These are phyloP conservation scores for Eudyptes chrysolophus DNA, from an alignment of 2,113 vertebrate species.

Conservation along the genomic window DNA sequence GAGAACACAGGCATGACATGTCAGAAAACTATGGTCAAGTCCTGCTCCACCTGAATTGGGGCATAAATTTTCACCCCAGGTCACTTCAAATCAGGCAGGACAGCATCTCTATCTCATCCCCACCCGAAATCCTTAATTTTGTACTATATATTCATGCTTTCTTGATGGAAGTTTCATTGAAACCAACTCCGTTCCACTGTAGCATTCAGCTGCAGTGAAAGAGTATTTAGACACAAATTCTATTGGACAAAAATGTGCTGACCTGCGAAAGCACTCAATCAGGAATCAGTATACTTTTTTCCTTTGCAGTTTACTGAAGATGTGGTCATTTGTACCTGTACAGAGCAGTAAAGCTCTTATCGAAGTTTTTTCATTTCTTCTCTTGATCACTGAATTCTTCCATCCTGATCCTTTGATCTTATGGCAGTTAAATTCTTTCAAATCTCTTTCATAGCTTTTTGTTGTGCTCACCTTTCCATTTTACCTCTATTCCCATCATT, in stretches of 20 bases:
- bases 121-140: not conserved
- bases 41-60: not conserved
- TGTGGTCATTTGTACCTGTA: not conserved
- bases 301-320: not conserved
- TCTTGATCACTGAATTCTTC: not conserved
- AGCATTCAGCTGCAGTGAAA: not conserved
- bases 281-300: not conserved
- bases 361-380: not conserved
- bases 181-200: not conserved
- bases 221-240: not conserved
- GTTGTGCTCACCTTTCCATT: not conserved
- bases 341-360: not conserved
- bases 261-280: not conserved
- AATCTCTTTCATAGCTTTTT: not conserved
- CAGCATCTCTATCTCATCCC: not conserved
- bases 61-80: not conserved
- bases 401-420: not conserved
- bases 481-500: not conserved
- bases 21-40: not conserved
- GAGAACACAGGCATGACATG: not conserved
- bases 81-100: not conserved
- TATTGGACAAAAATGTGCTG: not conserved
- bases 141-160: not conserved
- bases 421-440: not conserved
- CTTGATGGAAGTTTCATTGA: not conserved